Base-by-base conservation (phyloP, 2,113 vertebrate species). In the Nematolebias whitei region DNA sequence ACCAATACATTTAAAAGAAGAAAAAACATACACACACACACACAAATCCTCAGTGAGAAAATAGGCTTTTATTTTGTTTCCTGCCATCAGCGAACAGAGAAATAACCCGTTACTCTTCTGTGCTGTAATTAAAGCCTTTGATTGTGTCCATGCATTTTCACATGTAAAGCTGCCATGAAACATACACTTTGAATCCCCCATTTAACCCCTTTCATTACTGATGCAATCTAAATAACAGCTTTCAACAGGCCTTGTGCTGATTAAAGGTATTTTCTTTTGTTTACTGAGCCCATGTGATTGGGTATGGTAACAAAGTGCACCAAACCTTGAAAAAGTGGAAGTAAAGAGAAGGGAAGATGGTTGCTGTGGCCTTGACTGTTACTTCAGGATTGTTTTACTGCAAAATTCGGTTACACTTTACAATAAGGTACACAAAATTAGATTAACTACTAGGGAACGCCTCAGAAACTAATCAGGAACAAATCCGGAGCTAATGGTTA, bases 141-240 rank as follows among this genome's bases (percentile, higher is more conserved):
- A 54, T 44, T 14, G 12, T 6, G 6, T 39, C 12, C 24, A 32
- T 58, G 19, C 48, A 8, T 39, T 1, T 16, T 8, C 13, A 3
- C 68, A 26, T 10, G 38, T 41, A 16, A 22, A 54, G 64, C 68
- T 55, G 62, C 35, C 50, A 23, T 43, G 68, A 52, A 65, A 71
- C 20, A 6, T 69, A 83, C 16, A 39, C 47, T 32, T 32, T 47
- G 44, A 52, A 63, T 44, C 32, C 5, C n/a, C 61, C 80, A 78
- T 68, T 67, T 26, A 12, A 9, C 32, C 53, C 43, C 51, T 23
- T 74, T 69, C 78, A 82, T 87, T 83, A 83, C 50, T 58, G 47
- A 82, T 80, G 74, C 57, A 39, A 79, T 88, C 80, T 79, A 83
- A 90, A 90, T 87, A 53, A 77, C 49, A 12, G 51, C 77, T 78